Conservation (phyloP, 2,113 vertebrate genomes). For the Thunnus thynnus region DNA sequence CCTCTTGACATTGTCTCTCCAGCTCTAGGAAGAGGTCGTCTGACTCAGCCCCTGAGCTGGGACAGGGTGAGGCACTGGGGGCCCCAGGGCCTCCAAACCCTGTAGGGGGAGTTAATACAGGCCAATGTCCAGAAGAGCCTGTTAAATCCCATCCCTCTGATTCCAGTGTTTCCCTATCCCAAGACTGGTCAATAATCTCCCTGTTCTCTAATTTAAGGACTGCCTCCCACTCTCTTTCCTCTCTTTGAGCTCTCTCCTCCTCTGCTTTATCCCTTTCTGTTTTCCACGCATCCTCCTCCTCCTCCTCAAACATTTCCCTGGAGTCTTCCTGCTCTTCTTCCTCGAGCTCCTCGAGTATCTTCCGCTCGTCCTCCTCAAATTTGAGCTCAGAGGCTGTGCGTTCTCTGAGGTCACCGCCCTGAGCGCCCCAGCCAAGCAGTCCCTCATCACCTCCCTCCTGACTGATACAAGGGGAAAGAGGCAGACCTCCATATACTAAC, state of each 20-base stretch:
- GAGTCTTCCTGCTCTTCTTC: constrained; percentile 53
- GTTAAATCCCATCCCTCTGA: constrained; percentile 80
- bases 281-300: constrained; percentile 74
- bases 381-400: constrained; percentile 95
- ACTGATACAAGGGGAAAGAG: constrained; percentile 93
- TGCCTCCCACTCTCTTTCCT: constrained; percentile 88
- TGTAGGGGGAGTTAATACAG: constrained; percentile 83
- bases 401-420: constrained; percentile 84
- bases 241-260: constrained; percentile 81
- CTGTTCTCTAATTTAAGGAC: constrained; percentile 85
- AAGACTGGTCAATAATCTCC: constrained; percentile 75
- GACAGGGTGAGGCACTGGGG: constrained; percentile 84
- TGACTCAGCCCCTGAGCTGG: constrained; percentile 88
- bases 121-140: constrained; percentile 80
- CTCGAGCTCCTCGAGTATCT: constrained; percentile 90
- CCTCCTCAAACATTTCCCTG: constrained; percentile 34
- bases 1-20: constrained; percentile 92
- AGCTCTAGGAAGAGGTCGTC: constrained; percentile 96
- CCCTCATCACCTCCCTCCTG: constrained; percentile 89
- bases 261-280: constrained; percentile 75
- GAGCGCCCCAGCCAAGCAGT: constrained; percentile 85
- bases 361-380: constrained; percentile 96
- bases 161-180: constrained; percentile 79
- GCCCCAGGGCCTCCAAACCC: constrained; percentile 81
- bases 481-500: constrained; percentile 78